Base-by-base conservation (phyloP, 2,113 vertebrate genomes). In the Macrotus californicus region DNA sequence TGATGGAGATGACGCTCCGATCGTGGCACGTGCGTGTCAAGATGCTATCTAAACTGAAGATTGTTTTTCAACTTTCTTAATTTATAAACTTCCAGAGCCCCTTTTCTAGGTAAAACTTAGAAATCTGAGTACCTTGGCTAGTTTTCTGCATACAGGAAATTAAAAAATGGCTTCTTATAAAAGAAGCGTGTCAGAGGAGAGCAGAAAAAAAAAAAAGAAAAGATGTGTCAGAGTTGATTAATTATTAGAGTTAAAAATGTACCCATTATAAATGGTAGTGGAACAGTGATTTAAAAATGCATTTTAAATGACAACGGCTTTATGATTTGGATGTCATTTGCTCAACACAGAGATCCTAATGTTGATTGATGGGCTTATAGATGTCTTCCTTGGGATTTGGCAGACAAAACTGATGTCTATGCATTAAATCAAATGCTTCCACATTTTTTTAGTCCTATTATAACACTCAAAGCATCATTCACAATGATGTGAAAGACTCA, bases 131-230 rank as follows among this genome's bases (percentile, higher is more conserved):
- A 92, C 12, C 41, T 93, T 94, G 15, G 21, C 77, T 97, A 89
- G 39, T 91, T 96, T 98, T 97, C 59, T 96, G 92, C 88, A 95
- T 52, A 93, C 94, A 98, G 96, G 96, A 98, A 98, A 98, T 98
- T 97, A 98, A 97, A 94, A 61, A 96, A 89, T 93, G 73, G 36
- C 56, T 97, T 89, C 79, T 97, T 96, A 61, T 95, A 96, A 97
- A 97, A 97, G 94, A 96, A 96, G 75, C 29, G 52, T 97, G 81
- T 95, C 69, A 97, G 93, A 96, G 11, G 31, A 88, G 95, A 96
- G 80, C 6, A 95, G 79, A 24, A 85, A 77, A 86, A 86, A 86
- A 86, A 83, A 79, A 93, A 81, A 67, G 64, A 77, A 91, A 80
- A 91, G 94, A 97, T 61, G 54, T 85, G 54, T 46, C 93, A 76